These are phyloP conservation scores for Eriocheir sinensis DNA, from an alignment of 1,140 invertebrate genomes.

Conservation along the genomic window DNA sequence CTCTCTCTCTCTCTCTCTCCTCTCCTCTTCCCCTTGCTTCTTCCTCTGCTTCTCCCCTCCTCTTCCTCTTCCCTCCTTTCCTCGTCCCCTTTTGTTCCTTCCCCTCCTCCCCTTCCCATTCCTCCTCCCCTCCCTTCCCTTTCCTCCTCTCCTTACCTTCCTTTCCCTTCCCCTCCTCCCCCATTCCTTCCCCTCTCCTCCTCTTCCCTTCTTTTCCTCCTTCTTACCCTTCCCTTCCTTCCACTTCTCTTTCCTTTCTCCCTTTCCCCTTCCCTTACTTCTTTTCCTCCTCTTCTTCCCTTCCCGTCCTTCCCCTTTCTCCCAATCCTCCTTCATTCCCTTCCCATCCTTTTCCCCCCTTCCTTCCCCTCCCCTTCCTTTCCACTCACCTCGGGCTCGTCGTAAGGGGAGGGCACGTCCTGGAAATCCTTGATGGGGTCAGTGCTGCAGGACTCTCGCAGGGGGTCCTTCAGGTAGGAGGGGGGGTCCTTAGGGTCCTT, in stretches of 20 bases:
- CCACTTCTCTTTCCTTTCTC: background rate
- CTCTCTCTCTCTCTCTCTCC: background rate
- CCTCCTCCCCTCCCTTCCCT: background rate
- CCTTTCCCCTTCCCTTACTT: background rate
- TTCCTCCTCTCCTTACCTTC: background rate
- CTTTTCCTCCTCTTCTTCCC: background rate
- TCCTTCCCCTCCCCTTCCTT: background rate
- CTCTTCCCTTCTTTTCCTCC: background rate
- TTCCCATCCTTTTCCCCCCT: background rate
- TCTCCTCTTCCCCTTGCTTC: background rate
- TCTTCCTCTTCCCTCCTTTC: too few relatives aligned
- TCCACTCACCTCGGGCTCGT: constrained; percentile 57
- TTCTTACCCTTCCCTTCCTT: background rate
- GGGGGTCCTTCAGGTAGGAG: constrained; percentile 50
- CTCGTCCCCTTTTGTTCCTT: background rate
- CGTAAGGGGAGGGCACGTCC: constrained; percentile 40
- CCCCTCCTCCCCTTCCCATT: background rate
- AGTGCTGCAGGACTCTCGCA: constrained; percentile 57
- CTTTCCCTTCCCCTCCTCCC: background rate
- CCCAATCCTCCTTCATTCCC: background rate
- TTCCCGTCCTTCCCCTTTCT: background rate
- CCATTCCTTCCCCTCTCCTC: too few relatives aligned
- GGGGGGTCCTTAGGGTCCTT: constrained; percentile 49
- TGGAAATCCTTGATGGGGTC: constrained; percentile 61
- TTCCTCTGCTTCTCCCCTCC: background rate